Conservation (phyloP, 2,888 invertebrate species). For the Athalia rosae region DNA sequence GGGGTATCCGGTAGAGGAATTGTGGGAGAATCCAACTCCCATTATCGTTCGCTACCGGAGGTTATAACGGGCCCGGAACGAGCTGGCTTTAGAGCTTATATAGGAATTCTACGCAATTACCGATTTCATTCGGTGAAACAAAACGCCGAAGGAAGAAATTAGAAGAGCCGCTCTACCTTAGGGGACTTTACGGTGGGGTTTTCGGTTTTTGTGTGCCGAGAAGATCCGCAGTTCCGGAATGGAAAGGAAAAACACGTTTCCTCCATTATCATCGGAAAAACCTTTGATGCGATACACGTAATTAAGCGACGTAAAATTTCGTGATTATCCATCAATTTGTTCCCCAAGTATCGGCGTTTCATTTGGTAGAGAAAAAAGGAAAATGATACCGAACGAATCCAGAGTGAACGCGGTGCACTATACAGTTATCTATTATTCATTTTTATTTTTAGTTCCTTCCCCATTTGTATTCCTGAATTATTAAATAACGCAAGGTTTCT, state of each 20-base stretch:
- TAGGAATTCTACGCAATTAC: constrained; percentile 29
- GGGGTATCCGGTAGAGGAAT: constrained; percentile 11
- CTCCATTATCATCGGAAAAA: too few relatives aligned
- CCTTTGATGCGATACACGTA: too few relatives aligned
- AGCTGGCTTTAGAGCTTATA: constrained; percentile 19
- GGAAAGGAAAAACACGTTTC: constrained; percentile 1
- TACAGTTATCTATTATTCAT: constrained; percentile 28
- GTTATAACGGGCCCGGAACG: constrained; percentile 30
- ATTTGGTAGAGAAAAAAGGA: neutral
- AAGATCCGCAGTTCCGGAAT: neutral
- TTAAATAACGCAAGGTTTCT: constrained; percentile 26
- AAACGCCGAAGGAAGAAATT: neutral
- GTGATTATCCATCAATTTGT: too few relatives aligned
- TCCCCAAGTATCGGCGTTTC: neutral
- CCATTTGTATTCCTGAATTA: constrained; percentile 41
- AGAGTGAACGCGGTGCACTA: neutral
- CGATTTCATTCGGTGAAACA: constrained; percentile 4
- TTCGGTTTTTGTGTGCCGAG: neutral
- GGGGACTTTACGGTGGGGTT: neutral
- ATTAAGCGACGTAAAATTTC: too few relatives aligned
- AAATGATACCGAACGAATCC: too few relatives aligned
- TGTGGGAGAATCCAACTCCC: constrained; percentile 26
- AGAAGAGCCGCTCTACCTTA: too few relatives aligned
- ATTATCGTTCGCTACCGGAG: constrained; percentile 26
- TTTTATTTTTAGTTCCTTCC: constrained; percentile 37